Percentiles rank a stretch among this genome's conserved stretches.
Evolutionary conservation across 1,140 invertebrate species (phyloP).

Genomic region (Drosophila tropicalis): DNA sequence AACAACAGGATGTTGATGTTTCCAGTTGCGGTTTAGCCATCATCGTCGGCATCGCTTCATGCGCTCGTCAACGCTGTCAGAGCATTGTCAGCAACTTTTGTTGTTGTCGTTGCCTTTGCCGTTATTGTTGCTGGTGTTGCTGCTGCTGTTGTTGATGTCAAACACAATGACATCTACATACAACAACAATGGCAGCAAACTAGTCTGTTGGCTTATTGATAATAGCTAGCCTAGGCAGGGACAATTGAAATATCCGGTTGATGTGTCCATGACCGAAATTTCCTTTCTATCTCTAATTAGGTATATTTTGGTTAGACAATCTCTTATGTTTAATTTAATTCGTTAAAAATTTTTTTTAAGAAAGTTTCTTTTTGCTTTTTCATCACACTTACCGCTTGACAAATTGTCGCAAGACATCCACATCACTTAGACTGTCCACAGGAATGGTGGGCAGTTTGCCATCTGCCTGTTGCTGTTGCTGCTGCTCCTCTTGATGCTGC

Average conservation of each 20-base stretch:
- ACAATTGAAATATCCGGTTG: not conserved
- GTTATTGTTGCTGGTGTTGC: not conserved
- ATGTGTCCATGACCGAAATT: not conserved
- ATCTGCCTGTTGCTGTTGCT: conserved; percentile 43
- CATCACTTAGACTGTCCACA: conserved; percentile 88
- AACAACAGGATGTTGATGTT: conserved; percentile 65
- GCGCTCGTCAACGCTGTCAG: conserved; percentile 68
- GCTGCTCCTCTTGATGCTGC: conserved; percentile 84
- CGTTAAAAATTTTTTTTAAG: not conserved
- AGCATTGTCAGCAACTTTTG: conserved; percentile 70
- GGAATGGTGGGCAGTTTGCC: conserved; percentile 85
- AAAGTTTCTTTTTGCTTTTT: not conserved
- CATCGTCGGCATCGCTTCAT: conserved; percentile 54
- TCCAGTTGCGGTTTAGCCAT: conserved; percentile 64
- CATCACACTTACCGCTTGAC: conserved; percentile 83
- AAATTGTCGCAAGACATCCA: conserved; percentile 87
- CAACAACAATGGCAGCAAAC: conserved; percentile 35
- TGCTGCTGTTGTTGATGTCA: conserved; percentile 22
- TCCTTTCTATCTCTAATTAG: not conserved
- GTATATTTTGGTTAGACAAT: not conserved
- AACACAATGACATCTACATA: conserved; percentile 56
- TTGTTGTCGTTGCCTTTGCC: conserved; percentile 26
- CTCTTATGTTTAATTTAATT: not conserved
- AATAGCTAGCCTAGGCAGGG: conserved; percentile 19
- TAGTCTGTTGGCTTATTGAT: conserved; percentile 36